Conservation (phyloP, 2,888 invertebrate genomes). For the Agrotis segetum region DNA sequence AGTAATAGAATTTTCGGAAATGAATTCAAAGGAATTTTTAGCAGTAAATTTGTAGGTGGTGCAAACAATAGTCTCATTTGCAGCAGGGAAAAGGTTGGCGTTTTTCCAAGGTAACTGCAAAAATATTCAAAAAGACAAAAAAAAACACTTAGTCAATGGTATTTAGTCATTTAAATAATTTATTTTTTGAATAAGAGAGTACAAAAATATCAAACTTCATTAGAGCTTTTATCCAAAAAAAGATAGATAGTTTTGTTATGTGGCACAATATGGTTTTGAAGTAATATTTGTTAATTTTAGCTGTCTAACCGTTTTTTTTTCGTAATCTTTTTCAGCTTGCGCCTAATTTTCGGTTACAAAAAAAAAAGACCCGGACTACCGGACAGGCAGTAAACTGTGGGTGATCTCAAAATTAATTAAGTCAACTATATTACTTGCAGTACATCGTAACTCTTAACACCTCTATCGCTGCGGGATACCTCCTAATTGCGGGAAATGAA, state of each 20-base stretch:
- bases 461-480: conserved; percentile 57
- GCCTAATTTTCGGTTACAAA: background rate
- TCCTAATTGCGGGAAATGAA: conserved; percentile 75
- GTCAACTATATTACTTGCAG: conserved; percentile 71
- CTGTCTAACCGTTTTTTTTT: background rate
- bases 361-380: background rate
- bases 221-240: no score
- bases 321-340: background rate
- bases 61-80: conserved; percentile 11
- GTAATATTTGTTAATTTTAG: no score
- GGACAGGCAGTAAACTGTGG: conserved; percentile 68
- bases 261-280: background rate
- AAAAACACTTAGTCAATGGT: no score
- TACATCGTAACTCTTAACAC: conserved; percentile 64
- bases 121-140: background rate
- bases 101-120: conserved; percentile 33
- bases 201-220: no score
- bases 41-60: conserved; percentile 6
- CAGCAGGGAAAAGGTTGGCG: conserved; percentile 38
- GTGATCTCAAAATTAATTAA: conserved; percentile 77
- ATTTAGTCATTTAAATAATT: no score
- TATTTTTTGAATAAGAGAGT: no score
- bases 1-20: background rate
- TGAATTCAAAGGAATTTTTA: conserved; percentile 14
- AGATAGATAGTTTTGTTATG: no score